These are phyloP conservation scores for Tipula unca DNA, from an alignment of 2,888 invertebrate genomes.

Conservation along the genomic window DNA sequence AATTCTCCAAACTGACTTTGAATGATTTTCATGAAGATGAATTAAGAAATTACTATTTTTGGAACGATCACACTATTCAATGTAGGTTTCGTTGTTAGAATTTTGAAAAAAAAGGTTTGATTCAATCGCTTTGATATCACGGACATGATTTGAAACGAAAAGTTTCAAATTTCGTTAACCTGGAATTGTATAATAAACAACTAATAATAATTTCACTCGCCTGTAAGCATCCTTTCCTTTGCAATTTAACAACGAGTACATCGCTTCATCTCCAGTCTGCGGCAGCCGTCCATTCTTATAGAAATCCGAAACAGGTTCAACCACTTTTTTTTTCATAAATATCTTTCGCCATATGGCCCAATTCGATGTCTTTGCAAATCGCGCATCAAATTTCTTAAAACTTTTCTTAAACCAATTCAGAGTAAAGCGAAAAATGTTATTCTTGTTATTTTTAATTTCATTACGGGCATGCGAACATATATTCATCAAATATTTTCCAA, in stretches of 20 bases:
- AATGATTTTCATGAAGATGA: too few species aligned
- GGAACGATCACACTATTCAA: too few species aligned
- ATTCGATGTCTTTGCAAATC: slow-evolving; percentile 37
- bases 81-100: too few species aligned
- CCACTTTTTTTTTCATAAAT: slow-evolving; percentile 40
- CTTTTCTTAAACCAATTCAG: slow-evolving; percentile 37
- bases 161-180: too few species aligned
- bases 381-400: slow-evolving; percentile 36
- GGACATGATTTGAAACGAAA: too few species aligned
- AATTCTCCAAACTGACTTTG: too few species aligned
- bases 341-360: slow-evolving; percentile 40
- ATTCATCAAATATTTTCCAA: slow-evolving; percentile 20
- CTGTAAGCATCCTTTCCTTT: slow-evolving; percentile 95
- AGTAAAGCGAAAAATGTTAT: slow-evolving; percentile 32
- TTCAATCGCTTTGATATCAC: too few species aligned
- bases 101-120: too few species aligned
- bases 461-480: slow-evolving; percentile 26
- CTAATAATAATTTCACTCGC: too few species aligned
- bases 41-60: too few species aligned
- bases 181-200: too few species aligned
- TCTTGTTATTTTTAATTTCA: slow-evolving; percentile 37
- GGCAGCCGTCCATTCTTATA: slow-evolving; percentile 52
- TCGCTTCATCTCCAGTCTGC: slow-evolving; percentile 87
- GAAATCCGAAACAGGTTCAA: slow-evolving; percentile 36
- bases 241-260: slow-evolving; percentile 84